These are phyloP conservation scores for Galerucella pusilla DNA, from an alignment of 2,888 invertebrate species.

Conservation along the genomic window DNA sequence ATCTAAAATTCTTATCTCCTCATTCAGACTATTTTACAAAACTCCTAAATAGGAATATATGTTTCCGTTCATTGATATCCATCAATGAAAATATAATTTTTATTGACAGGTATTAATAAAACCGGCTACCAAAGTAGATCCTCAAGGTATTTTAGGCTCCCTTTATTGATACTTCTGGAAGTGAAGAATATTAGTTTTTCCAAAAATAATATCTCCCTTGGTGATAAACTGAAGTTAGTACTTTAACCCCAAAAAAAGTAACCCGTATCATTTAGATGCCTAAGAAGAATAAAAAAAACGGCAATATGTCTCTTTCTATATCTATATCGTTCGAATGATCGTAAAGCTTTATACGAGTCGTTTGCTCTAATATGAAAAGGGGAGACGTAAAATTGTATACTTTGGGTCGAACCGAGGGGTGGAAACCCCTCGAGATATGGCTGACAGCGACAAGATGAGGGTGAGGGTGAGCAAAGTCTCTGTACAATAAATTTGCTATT, in stretches of 20 bases:
- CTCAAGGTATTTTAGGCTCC: not conserved
- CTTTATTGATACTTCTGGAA: slow-evolving; percentile 5
- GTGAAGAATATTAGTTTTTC: not conserved
- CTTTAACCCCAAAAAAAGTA: slow-evolving; percentile 9
- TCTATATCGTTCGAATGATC: slow-evolving; percentile 51
- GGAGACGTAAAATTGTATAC: slow-evolving; percentile 44
- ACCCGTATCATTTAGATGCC: slow-evolving; percentile 9
- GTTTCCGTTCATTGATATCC: not conserved
- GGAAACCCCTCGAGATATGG: slow-evolving; percentile 28
- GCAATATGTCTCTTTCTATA: slow-evolving; percentile 49
- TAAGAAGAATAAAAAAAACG: slow-evolving; percentile 25
- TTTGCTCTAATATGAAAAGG: slow-evolving; percentile 50
- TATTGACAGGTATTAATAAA: too few species aligned
- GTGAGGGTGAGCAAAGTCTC: slow-evolving; percentile 26
- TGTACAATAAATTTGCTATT: slow-evolving; percentile 32
- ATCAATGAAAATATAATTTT: not conserved
- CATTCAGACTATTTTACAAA: too few species aligned
- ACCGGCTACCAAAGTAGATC: not conserved
- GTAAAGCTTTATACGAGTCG: slow-evolving; percentile 52
- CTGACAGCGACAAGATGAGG: slow-evolving; percentile 35
- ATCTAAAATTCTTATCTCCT: too few species aligned
- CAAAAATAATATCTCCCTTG: slow-evolving; percentile 1
- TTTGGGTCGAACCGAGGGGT: slow-evolving; percentile 20
- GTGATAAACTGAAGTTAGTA: slow-evolving; percentile 7
- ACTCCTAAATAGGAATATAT: too few species aligned